Conservation (phyloP, 2,797 vertebrate genomes). For the Xiphorhynchus erythropygius region DNA sequence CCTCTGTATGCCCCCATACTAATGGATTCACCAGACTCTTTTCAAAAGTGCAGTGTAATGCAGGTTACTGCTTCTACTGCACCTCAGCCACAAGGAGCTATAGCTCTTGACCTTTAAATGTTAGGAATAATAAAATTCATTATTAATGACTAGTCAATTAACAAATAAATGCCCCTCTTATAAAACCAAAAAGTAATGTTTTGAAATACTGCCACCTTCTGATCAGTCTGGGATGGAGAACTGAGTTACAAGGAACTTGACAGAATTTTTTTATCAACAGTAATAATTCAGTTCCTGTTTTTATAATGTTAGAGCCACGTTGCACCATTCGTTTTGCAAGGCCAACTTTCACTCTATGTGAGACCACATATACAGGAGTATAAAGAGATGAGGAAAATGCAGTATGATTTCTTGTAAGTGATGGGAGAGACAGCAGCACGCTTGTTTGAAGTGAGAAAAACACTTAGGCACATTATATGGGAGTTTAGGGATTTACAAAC, state of each 20-base stretch:
- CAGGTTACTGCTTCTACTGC: background rate
- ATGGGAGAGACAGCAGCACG: background rate
- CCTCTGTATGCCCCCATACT: background rate
- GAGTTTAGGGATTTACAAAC: background rate
- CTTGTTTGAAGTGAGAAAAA: background rate
- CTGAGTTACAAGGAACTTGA: background rate
- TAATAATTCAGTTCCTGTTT: background rate
- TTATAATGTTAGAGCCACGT: background rate
- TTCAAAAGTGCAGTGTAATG: background rate
- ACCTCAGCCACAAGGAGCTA: background rate
- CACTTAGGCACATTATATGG: background rate
- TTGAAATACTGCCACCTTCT: conserved; percentile 63
- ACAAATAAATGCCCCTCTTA: conserved; percentile 38
- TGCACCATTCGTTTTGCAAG: background rate
- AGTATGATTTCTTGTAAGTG: background rate
- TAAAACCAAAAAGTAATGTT: conserved; percentile 6
- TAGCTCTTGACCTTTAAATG: conserved; percentile 2
- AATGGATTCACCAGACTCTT: background rate
- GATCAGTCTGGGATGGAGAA: background rate
- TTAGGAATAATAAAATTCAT: conserved; percentile 25
- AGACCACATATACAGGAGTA: background rate
- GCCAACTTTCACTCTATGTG: background rate
- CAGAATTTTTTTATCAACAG: background rate
- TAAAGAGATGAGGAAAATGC: background rate
- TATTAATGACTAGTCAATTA: conserved; percentile 26